phyloP scores from a whole-genome alignment of 2,888 invertebrate species.

The Scaptomyza polygonia region DNA sequence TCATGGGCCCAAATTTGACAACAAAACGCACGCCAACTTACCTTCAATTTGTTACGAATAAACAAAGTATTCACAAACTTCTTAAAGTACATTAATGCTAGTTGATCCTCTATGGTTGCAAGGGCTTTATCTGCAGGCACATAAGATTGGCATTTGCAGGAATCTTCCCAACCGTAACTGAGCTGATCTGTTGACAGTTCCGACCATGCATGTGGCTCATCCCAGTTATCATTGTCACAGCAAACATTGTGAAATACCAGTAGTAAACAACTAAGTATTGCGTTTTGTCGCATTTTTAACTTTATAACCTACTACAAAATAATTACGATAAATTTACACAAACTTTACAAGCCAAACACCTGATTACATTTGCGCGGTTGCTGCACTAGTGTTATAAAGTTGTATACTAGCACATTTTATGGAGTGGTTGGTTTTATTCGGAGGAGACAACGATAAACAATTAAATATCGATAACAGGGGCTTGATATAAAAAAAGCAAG shows the following conservation, averaged over 20 bases:
- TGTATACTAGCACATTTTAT: slow-evolving; percentile 1
- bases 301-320: slow-evolving; percentile 4
- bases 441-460: not conserved
- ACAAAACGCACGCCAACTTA: slow-evolving; percentile 32
- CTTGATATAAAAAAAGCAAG: not conserved
- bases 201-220: slow-evolving; percentile 53
- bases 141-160: slow-evolving; percentile 38
- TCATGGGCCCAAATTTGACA: slow-evolving; percentile 33
- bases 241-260: slow-evolving; percentile 54
- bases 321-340: slow-evolving; percentile 5
- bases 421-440: not conserved
- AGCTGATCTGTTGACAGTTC: slow-evolving; percentile 15
- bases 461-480: not conserved
- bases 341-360: slow-evolving; percentile 24
- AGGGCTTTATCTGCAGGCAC: slow-evolving; percentile 22
- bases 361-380: slow-evolving; percentile 46
- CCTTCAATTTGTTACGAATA: slow-evolving; percentile 62
- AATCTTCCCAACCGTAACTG: slow-evolving; percentile 4
- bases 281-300: slow-evolving; percentile 44
- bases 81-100: slow-evolving; percentile 74
- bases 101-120: slow-evolving; percentile 53
- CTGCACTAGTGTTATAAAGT: slow-evolving; percentile 33
- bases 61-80: slow-evolving; percentile 75
- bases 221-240: slow-evolving; percentile 52
- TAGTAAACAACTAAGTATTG: slow-evolving; percentile 47